phyloP scores from a whole-genome alignment of 2,888 invertebrate species.

The Nymphalis urticae region DNA sequence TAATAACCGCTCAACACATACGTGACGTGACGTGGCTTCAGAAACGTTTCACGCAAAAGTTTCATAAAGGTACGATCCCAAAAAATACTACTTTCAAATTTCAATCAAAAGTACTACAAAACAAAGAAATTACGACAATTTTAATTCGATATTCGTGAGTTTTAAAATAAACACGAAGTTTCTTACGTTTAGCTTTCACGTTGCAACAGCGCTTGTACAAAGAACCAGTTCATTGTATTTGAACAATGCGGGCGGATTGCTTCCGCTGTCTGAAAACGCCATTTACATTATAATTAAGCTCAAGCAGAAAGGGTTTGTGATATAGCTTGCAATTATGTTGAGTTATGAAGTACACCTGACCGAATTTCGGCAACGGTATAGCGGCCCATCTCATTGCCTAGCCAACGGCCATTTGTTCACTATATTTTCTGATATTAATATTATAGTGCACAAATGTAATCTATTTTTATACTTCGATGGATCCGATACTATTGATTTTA shows the following conservation, averaged over 20 bases:
- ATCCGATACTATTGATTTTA: too few species aligned
- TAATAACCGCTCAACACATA: background rate
- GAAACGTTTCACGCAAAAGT: background rate
- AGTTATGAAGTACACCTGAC: too few species aligned
- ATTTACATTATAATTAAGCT: slow-evolving; percentile 32
- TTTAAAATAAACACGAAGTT: slow-evolving; percentile 11
- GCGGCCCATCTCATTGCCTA: too few species aligned
- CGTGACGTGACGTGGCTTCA: background rate
- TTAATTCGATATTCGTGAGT: background rate
- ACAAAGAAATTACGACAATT: too few species aligned
- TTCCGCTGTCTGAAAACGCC: slow-evolving; percentile 25
- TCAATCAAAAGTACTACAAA: background rate
- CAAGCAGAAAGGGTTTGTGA: slow-evolving; percentile 17
- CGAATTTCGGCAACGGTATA: too few species aligned
- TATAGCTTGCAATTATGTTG: slow-evolving; percentile 13
- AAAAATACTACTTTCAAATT: too few species aligned
- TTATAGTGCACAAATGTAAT: too few species aligned
- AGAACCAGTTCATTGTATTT: slow-evolving; percentile 19
- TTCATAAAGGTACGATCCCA: background rate
- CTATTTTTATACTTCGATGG: too few species aligned
- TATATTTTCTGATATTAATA: too few species aligned
- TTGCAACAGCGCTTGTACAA: slow-evolving; percentile 22
- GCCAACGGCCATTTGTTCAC: too few species aligned
- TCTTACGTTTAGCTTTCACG: slow-evolving; percentile 13
- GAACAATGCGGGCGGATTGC: slow-evolving; percentile 27